Conservation (phyloP, 2,797 vertebrate genomes). For the Lepilemur septentrionalis region DNA sequence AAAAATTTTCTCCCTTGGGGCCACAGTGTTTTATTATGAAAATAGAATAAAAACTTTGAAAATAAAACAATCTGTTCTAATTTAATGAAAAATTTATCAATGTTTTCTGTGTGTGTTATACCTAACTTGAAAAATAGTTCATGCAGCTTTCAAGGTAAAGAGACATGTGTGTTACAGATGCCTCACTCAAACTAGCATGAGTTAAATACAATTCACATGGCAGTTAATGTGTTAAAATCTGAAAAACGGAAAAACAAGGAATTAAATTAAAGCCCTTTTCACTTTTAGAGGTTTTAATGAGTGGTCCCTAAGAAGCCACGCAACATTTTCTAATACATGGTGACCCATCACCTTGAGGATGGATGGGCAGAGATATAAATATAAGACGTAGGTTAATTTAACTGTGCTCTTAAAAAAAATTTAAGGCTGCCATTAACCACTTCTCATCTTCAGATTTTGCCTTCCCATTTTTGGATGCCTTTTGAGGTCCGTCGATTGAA, state of each 20-base stretch:
- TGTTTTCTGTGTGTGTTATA: no score
- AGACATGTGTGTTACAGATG: no score
- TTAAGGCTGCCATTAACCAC: neutral
- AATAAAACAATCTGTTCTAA: no score
- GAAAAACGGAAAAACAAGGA: neutral
- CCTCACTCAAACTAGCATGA: no score
- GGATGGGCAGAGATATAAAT: neutral
- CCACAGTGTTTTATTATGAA: no score
- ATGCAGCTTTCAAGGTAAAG: no score
- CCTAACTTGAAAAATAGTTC: no score
- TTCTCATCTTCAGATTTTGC: neutral
- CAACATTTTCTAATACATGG: neutral
- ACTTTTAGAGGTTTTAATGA: slow-evolving; percentile 4
- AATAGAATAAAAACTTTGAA: no score
- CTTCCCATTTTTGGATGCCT: neutral
- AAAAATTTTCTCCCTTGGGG: no score
- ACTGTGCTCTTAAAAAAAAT: neutral
- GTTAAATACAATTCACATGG: no score
- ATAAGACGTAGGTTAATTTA: neutral
- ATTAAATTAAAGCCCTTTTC: neutral
- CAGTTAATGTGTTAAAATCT: neutral
- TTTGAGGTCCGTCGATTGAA: neutral
- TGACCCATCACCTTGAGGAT: neutral
- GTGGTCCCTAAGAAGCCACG: neutral
- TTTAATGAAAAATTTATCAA: no score